phyloP scores from a whole-genome alignment of 2,797 vertebrate genomes.

The Simalia tracyae region DNA sequence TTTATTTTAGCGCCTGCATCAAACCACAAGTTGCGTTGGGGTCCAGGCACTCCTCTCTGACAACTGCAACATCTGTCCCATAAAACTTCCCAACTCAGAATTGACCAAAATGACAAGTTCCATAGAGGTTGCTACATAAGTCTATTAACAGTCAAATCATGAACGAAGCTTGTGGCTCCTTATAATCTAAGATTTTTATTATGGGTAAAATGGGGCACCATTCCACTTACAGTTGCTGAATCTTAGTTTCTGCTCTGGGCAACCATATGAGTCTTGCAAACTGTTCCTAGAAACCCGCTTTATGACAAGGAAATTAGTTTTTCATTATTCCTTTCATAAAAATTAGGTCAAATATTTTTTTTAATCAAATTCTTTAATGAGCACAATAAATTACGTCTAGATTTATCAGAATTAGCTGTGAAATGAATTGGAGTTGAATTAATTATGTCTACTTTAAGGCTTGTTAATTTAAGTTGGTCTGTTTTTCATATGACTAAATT shows the following conservation, averaged over 20 bases:
- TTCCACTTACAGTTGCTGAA: neutral
- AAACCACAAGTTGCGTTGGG: neutral
- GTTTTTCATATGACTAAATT: neutral
- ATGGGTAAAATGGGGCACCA: neutral
- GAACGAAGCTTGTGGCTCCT: neutral
- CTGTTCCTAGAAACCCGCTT: neutral
- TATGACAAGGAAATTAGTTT: neutral
- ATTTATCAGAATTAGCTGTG: neutral
- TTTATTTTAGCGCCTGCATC: no score
- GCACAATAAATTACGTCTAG: neutral
- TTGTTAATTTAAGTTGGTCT: neutral
- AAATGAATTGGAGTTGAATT: neutral
- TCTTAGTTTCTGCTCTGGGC: neutral
- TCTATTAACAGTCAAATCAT: neutral
- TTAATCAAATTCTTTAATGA: neutral
- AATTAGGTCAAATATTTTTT: neutral
- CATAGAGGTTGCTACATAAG: neutral
- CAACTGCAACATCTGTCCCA: neutral
- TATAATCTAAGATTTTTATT: neutral
- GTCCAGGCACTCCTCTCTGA: no score
- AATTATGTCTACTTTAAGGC: neutral
- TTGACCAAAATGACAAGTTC: neutral
- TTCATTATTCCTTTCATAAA: neutral
- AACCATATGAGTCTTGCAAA: neutral
- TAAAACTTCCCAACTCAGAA: neutral